A percentile compares a stretch with the other conserved stretches of the same genome.
phyloP scores from a whole-genome alignment of 2,797 vertebrate species.

The Melopsittacus undulatus region DNA sequence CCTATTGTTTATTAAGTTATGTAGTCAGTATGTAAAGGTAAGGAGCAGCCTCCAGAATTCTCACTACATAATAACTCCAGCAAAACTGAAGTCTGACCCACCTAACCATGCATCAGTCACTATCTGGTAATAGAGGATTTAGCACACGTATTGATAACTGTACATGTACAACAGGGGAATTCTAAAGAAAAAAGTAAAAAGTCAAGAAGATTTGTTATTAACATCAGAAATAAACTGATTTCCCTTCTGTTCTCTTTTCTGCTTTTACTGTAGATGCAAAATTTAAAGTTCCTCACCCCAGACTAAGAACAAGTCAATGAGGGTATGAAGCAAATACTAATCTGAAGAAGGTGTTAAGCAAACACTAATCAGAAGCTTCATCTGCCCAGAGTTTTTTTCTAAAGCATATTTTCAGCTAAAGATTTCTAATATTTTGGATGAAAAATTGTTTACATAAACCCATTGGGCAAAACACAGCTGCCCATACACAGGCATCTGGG shows the following conservation, averaged over 20 bases:
- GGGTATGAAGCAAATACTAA: background rate
- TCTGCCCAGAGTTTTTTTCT: background rate
- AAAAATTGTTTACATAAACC: background rate
- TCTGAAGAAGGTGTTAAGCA: background rate
- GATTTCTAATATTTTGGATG: background rate
- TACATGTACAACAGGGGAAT: background rate
- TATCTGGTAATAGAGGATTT: background rate
- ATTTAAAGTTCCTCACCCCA: no score
- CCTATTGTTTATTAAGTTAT: background rate
- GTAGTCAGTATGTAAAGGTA: background rate
- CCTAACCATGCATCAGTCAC: background rate
- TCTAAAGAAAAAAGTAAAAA: background rate
- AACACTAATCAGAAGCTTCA: background rate
- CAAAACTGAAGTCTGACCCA: background rate
- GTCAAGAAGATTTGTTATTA: background rate
- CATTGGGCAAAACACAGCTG: background rate
- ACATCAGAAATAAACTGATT: background rate
- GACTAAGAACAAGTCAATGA: background rate
- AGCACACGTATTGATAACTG: background rate
- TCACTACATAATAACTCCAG: background rate
- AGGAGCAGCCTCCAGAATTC: background rate
- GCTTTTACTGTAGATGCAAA: background rate
- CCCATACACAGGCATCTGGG: background rate
- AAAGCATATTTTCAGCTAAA: background rate
- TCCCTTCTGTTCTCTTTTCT: background rate